Base-by-base conservation (phyloP, 2,888 invertebrate species). In the Zeuzera pyrina region DNA sequence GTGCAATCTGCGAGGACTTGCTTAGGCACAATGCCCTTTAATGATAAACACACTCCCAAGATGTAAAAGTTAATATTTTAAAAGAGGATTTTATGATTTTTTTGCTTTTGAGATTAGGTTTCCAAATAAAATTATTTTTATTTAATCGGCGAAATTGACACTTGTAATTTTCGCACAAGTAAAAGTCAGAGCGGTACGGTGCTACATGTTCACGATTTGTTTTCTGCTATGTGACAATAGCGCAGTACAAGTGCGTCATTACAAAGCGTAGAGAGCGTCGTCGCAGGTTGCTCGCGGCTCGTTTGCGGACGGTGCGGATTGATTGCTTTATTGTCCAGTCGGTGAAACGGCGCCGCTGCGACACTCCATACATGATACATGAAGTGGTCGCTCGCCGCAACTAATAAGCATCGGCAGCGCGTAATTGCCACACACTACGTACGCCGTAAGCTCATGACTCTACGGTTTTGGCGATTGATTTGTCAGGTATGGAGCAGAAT, bases 291-390 rank as follows among this genome's bases (percentile, higher is more conserved):
- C 45, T 51, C 49, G 56, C 54, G 55, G 64, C 64, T 69, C 62
- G 66, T 67, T 72, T 69, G 61, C 50, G 48, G 47, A 39, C 52
- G 59, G 60, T 57, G 56, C 61, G 63, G 71, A 73, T 74, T 81
- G 81, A 81, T 78, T 78, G 76, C 78, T 79, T 77, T 76, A 81
- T 79, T 79, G 79, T 77, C 58, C 61, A 57, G 63, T 58, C 58
- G 52, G 49, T 51, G 51, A n/a, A n/a, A n/a, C n/a, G 52, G 51
- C 59, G 57, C 49, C 52, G 48, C 48, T 52, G 51, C 64, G 69
- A 77, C 71, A 72, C 72, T 74, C 57, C 50, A 72, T 74, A 76
- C 77, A 77, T 79, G 74, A 74, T 73, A 76, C 79, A 79, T 78
- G 79, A 79, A 73, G 58, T 61, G 50, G 57, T 56, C 56, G 59